Base-by-base conservation (phyloP, 2,888 invertebrate species). In the Drosophila eohydei region DNA sequence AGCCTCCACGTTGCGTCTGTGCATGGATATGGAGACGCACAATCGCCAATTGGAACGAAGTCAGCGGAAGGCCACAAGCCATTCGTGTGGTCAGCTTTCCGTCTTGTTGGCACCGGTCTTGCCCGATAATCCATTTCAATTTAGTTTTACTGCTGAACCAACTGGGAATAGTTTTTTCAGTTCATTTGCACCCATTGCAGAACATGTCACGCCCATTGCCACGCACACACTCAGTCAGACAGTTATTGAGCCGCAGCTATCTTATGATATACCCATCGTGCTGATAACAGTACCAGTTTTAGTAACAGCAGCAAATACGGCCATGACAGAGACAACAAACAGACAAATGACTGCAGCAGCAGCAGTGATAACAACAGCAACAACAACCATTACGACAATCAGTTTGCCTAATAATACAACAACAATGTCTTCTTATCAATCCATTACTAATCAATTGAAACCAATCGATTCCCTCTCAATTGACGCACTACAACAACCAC, bases 111-210 rank as follows among this genome's bases (percentile, higher is more conserved):
- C 86, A 21, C 83, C 89, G 4, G 73, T 83, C 12, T 6, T 60
- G 41, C 38, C 41, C 1, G 73, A 85, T 28, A 91, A 83, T 81
- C 86, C 89, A 4, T 90, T 91, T 74, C 78, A 80, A 9, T 90
- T 86, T 72, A 74, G 80, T 6, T 57, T 32, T 12, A 51, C 51
- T n/a, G 40, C 50, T 3, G 21, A 52, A 9, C 44, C 52, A 12
- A 34, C 44, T 9, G 34, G 51, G 26, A 56, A 66, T 51, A 64
- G 43, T 40, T 85, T 85, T 80, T 76, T 86, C 16, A 90, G 69
- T 68, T 84, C 80, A 58, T 90, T 91, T 75, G 81, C 83, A 46
- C 80, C 91, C 44, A 91, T 91, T 51, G 84, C 81, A 21, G 91
- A 91, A 76, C 75, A 79, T 64, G 69, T 62, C 9, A 44, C 78